phyloP scores from a whole-genome alignment of 1,140 invertebrate species.

The Listronotus oregonensis region DNA sequence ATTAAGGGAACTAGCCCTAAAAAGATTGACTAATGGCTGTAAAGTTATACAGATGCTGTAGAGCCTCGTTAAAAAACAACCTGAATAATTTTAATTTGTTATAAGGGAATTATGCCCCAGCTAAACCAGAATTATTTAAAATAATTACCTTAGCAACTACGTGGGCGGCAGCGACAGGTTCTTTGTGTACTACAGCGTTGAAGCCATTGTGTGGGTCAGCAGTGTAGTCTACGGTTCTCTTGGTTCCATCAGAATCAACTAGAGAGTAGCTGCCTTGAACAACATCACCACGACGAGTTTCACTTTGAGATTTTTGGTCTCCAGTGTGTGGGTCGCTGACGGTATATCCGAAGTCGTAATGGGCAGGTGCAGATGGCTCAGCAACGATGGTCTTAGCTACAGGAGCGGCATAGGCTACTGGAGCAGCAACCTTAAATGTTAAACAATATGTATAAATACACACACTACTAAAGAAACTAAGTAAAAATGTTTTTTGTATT shows the following conservation, averaged over 20 bases:
- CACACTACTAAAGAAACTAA: no score
- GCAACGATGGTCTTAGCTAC: slow-evolving; percentile 36
- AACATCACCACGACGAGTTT: slow-evolving; percentile 64
- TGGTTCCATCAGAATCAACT: slow-evolving; percentile 39
- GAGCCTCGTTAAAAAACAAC: no score
- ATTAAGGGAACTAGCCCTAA: no score
- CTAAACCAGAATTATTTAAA: no score
- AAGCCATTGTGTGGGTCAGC: slow-evolving; percentile 63
- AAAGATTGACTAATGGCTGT: no score
- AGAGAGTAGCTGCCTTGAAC: slow-evolving; percentile 61
- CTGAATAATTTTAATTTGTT: no score
- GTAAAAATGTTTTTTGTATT: no score
- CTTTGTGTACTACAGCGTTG: slow-evolving; percentile 57
- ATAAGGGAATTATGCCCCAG: no score
- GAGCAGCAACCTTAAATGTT: not conserved
- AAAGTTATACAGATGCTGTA: no score
- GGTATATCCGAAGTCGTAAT: slow-evolving; percentile 63
- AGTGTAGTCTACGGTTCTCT: slow-evolving; percentile 65
- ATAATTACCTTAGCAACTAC: slow-evolving; percentile 53
- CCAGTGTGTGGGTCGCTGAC: slow-evolving; percentile 64
- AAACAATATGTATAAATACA: no score
- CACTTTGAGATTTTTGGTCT: slow-evolving; percentile 64
- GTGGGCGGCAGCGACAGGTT: slow-evolving; percentile 28
- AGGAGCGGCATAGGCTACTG: slow-evolving; percentile 53
- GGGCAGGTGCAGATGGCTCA: slow-evolving; percentile 61